Evolutionary conservation across 1,140 invertebrate genomes (phyloP).

Genomic region (Laupala kohalensis): DNA sequence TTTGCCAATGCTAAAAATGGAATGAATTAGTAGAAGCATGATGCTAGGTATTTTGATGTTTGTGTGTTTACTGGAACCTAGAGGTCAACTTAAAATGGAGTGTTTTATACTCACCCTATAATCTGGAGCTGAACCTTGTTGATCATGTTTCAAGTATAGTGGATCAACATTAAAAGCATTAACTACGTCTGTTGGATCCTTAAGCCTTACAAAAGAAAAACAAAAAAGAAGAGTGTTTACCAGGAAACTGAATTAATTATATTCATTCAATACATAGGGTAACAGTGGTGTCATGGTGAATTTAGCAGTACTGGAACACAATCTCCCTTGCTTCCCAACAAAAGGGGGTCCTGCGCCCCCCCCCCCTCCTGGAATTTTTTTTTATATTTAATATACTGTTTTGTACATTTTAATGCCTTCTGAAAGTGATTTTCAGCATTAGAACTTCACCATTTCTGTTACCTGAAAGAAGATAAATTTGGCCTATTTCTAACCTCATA

Average conservation of each 20-base stretch:
- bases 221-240: neutral
- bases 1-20: conserved; percentile 77
- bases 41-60: too few relatives aligned
- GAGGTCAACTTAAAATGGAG: too few relatives aligned
- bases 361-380: neutral
- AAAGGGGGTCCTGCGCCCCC: too few relatives aligned
- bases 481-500: too few relatives aligned
- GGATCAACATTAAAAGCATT: conserved; percentile 96
- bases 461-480: too few relatives aligned
- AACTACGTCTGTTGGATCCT: conserved; percentile 78
- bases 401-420: too few relatives aligned
- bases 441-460: too few relatives aligned
- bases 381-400: neutral
- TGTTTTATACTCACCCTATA: conserved; percentile 61
- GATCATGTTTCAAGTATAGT: conserved; percentile 81
- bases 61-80: too few relatives aligned
- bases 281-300: too few relatives aligned
- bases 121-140: conserved; percentile 78
- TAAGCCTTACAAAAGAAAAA: conserved; percentile 43
- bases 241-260: neutral
- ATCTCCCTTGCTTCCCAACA: too few relatives aligned
- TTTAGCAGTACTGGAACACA: too few relatives aligned
- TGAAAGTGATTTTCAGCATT: too few relatives aligned
- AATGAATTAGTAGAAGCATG: neutral
- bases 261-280: neutral